Evolutionary conservation across 2,888 invertebrate species (phyloP), one percentile per base, ranked within the genome.

Genomic region (Graphium colonna): DNA sequence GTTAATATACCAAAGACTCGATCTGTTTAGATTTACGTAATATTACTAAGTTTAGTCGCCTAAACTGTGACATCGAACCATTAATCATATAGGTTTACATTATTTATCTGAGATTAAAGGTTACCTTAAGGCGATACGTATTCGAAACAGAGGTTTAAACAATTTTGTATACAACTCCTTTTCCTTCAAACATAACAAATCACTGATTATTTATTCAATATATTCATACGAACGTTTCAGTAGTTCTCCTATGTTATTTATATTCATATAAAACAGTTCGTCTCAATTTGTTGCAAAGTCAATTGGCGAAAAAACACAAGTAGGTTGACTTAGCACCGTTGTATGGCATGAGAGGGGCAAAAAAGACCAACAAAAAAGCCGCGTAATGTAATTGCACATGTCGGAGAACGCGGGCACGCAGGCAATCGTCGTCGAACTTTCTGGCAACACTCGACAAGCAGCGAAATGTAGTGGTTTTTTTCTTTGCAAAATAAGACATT

Each of bases 291-390:
- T 33, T 2, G 2, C n/a, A 3, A 3, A 33, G n/a, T 2, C 2
- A 33, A 9, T 21, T 41, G 12, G 15, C 43, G 47, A 58, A 61
- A 61, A 72, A 47, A 38, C 4, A 15, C 7, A 65, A 61, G 64
- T 48, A 13, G 13, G 10, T 51, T 41, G 18, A 15, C 21, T 50
- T 50, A 40, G 26, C 36, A 41, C 17, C 31, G 15, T 41, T 40
- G 41, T 39, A 38, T 1, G 26, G 45, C 39, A 31, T 36, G n/a
- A 16, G 8, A 13, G 36, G 21, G 36, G 38, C 2, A 44, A 44
- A 17, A 44, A 45, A 15, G 12, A 15, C 12, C 33, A 13, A 44
- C 26, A 44, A 49, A 48, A 54, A 40, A 21, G 12, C 41, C 36
- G 40, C 41, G 45, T 50, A 40, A 40, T 26, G 44, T 54, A 46